Percentiles rank a stretch among this genome's conserved stretches.
These are phyloP conservation scores for Gonocerus acuteangulatus DNA, from an alignment of 2,888 invertebrate species.

Conservation along the genomic window DNA sequence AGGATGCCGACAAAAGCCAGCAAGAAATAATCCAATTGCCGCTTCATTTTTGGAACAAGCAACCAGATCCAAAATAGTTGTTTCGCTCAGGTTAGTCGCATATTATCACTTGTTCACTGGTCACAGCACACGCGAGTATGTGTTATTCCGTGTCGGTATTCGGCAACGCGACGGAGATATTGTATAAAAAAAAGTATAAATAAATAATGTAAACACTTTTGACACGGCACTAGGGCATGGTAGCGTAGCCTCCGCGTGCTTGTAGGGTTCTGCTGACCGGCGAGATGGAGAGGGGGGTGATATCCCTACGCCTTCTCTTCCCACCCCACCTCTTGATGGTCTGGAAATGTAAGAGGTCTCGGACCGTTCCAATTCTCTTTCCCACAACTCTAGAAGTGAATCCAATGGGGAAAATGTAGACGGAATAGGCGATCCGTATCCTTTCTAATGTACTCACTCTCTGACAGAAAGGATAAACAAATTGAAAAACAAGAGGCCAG, in stretches of 20 bases:
- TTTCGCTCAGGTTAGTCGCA: slow-evolving; percentile 34
- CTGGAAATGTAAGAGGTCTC: neutral
- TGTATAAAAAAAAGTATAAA: neutral
- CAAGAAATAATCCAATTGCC: slow-evolving; percentile 37
- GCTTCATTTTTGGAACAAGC: slow-evolving; percentile 36
- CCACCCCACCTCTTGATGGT: neutral
- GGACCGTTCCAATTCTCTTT: neutral
- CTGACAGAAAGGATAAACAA: too few species aligned
- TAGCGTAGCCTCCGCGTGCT: slow-evolving; percentile 23
- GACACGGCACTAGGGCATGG: slow-evolving; percentile 1
- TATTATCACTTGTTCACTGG: slow-evolving; percentile 25
- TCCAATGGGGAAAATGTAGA: too few species aligned
- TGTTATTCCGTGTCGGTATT: neutral
- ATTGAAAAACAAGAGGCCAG: neutral
- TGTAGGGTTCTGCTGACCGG: slow-evolving; percentile 28
- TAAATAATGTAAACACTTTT: slow-evolving; percentile 9
- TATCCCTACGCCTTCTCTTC: neutral
- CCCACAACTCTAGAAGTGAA: too few species aligned
- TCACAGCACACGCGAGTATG: slow-evolving; percentile 8
- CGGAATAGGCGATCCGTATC: too few species aligned
- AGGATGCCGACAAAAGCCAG: slow-evolving; percentile 31
- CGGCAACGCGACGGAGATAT: neutral
- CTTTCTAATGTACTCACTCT: too few species aligned
- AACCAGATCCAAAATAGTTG: slow-evolving; percentile 27
- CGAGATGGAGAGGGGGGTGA: slow-evolving; percentile 5